Base-by-base conservation (phyloP, 92 coral and sea anemone genomes). In the Chrysogorgia sp. region DNA sequence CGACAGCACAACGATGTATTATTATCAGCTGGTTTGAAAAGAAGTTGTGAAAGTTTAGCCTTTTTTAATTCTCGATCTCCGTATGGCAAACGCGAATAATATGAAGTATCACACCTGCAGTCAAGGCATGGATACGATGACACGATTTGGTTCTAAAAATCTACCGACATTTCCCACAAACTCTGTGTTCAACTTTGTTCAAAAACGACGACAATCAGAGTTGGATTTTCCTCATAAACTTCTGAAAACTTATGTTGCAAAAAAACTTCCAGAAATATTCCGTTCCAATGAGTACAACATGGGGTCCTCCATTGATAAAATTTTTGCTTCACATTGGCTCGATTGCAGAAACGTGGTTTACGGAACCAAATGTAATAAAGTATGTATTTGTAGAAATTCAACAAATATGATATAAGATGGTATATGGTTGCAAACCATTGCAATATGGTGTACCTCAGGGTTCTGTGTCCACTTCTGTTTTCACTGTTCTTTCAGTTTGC, bases 331-430 rank as follows among this genome's bases (percentile, higher is more conserved):
- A 14, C 84, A 87, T 49, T 93, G 98, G 98, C 83, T 93, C 41
- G 98, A 93, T 81, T 91, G 84, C 10, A 83, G 67, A 68, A 88
- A 86, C 58, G 88, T 93, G 21, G 89, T 93, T 22, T 93, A 92
- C 85, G 98, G 98, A 1, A 93, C 98, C 63, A 93, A 93, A 69
- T 90, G 91, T 33, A 93, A 93, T 77, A 88, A 93, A 96, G 98
- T 93, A 67, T 63, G 87, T 58, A 10, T 62, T 56, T 53, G 23
- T 34, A 25, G 35, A 29, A 55, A 5, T 71, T 52, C 25, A 26
- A 59, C 23, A 40, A 32, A 8, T 10, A 25, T 33, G 34, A 14
- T 17, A 59, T n/a, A n/a, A n/a, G n/a, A n/a, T n/a, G n/a, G n/a
- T n/a, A n/a, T n/a, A n/a, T n/a, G n/a, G n/a, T n/a, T n/a, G n/a